Conservation (phyloP, 2,113 vertebrate genomes). For the Thalassoma bifasciatum region DNA sequence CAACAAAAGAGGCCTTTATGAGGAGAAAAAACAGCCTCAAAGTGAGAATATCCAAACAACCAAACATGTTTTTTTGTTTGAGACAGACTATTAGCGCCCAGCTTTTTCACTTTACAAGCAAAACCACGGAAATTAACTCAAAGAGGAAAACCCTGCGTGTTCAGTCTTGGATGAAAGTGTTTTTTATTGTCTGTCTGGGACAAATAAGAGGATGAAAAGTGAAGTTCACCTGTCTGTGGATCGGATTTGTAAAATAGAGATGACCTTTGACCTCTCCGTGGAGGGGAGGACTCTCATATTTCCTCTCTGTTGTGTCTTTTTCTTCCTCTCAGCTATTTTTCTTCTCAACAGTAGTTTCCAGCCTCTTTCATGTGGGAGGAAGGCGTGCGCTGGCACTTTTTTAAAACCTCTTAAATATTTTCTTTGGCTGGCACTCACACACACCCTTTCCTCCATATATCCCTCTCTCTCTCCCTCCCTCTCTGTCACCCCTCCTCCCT, state of each 20-base stretch:
- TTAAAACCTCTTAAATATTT: constrained; percentile 69
- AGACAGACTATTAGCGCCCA: background rate
- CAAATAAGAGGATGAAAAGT: background rate
- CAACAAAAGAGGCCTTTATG: constrained; percentile 18
- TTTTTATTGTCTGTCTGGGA: constrained; percentile 3
- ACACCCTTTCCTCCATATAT: background rate
- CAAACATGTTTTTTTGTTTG: background rate
- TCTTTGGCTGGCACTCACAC: constrained; percentile 55
- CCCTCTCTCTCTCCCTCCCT: background rate
- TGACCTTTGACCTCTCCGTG: constrained; percentile 25
- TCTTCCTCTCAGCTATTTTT: constrained; percentile 50
- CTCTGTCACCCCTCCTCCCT: background rate
- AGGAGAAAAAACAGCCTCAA: constrained; percentile 1
- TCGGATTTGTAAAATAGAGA: background rate
- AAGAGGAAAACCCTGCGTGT: background rate
- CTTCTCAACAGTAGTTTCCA: constrained; percentile 51
- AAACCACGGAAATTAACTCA: constrained; percentile 26
- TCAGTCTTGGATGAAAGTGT: constrained; percentile 18
- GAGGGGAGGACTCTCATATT: constrained; percentile 5
- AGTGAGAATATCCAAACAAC: background rate
- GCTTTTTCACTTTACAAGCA: constrained; percentile 27
- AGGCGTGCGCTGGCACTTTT: constrained; percentile 46
- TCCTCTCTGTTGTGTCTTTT: constrained; percentile 12
- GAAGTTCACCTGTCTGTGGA: constrained; percentile 14
- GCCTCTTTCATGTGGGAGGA: constrained; percentile 66